Conservation (phyloP, 2,113 vertebrate species). For the Amblyopsis rosae region DNA sequence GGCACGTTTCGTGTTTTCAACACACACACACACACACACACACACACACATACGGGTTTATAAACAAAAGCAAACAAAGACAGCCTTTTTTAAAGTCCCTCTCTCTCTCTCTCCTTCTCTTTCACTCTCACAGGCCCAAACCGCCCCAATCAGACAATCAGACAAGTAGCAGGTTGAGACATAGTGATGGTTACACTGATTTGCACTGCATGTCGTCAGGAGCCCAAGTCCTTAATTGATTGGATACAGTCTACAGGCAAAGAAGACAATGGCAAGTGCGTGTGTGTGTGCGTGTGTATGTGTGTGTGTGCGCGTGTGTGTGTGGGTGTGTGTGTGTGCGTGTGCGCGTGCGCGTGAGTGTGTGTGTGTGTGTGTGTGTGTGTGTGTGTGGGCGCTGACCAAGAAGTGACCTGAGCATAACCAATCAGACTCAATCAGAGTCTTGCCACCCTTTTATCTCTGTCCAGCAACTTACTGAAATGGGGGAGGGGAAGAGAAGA, state of each 20-base stretch:
- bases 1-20: conserved; percentile 40
- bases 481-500: background rate
- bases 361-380: conserved; percentile 20
- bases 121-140: conserved; percentile 53
- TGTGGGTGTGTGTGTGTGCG: conserved; percentile 24
- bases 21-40: conserved; percentile 42
- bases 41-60: conserved; percentile 12
- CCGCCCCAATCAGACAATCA: conserved; percentile 58
- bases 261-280: conserved; percentile 17
- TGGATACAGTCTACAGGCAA: conserved; percentile 67
- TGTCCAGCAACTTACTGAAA: conserved; percentile 23
- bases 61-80: conserved; percentile 47
- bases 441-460: conserved; percentile 36
- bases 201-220: conserved; percentile 63
- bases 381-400: conserved; percentile 34
- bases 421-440: conserved; percentile 61
- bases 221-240: conserved; percentile 58
- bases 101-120: conserved; percentile 22
- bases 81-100: conserved; percentile 43
- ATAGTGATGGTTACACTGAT: conserved; percentile 67
- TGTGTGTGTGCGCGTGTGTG: conserved; percentile 15
- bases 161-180: conserved; percentile 65
- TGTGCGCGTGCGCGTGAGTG: conserved; percentile 21
- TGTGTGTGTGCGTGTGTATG: too few species aligned
- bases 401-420: conserved; percentile 54